Percentiles rank a stretch among this genome's conserved stretches.
phyloP scores from a whole-genome alignment of 2,113 vertebrate genomes.

The Caretta caretta region DNA sequence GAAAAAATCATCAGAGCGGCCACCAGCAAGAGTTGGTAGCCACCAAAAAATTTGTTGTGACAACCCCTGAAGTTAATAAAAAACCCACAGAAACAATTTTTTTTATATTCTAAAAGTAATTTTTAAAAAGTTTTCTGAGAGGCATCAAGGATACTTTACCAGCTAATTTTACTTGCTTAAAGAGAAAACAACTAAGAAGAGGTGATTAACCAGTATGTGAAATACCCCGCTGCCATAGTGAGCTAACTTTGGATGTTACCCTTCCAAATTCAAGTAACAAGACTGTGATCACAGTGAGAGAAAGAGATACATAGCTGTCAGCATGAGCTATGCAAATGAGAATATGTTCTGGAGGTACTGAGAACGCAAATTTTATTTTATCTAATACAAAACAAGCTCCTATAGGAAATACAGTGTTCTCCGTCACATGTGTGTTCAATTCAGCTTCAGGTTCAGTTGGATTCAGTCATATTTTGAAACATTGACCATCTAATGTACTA shows the following conservation, averaged over 20 bases:
- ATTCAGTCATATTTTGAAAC: background rate
- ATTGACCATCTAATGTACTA: background rate
- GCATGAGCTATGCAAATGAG: background rate
- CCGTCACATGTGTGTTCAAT: background rate
- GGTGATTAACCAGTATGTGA: background rate
- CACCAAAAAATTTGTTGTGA: no score
- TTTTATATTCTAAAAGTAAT: no score
- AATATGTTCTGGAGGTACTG: background rate
- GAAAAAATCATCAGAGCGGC: no score
- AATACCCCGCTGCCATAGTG: background rate
- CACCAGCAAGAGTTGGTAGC: no score
- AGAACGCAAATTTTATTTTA: background rate
- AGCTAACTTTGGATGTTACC: background rate
- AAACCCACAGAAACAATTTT: no score
- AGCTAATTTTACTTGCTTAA: background rate
- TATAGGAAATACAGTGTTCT: background rate
- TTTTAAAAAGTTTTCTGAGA: no score
- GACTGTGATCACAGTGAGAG: background rate
- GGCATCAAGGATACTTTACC: background rate
- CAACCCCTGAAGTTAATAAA: no score
- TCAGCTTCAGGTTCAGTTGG: background rate
- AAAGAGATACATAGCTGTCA: no score
- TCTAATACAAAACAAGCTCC: background rate
- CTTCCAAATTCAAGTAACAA: background rate
- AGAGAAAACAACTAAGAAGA: background rate